A percentile compares a stretch with the other conserved stretches of the same genome.
Conservation (phyloP, 2,797 vertebrate genomes). For the Catostomus latipinnis region DNA sequence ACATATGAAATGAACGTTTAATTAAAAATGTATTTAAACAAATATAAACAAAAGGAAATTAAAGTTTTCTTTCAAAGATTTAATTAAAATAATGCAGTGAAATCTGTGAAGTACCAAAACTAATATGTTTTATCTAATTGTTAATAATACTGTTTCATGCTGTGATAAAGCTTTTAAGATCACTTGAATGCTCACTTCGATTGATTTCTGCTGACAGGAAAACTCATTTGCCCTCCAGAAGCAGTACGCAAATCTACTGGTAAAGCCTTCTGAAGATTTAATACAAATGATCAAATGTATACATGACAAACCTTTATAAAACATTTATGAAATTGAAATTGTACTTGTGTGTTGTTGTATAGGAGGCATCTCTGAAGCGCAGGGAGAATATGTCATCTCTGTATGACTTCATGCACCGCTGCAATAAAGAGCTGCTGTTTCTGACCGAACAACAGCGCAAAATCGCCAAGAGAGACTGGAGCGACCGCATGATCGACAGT, state of each 20-base stretch:
- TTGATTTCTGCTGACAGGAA: slow-evolving; percentile 66
- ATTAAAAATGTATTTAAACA: background rate
- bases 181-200: too few species aligned
- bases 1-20: too few species aligned
- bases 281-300: too few species aligned
- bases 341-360: slow-evolving; percentile 41
- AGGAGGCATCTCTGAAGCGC: slow-evolving; percentile 84
- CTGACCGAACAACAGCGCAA: slow-evolving; percentile 85
- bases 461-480: slow-evolving; percentile 92
- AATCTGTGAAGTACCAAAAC: too few species aligned
- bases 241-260: slow-evolving; percentile 83
- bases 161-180: too few species aligned
- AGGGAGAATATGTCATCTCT: slow-evolving; percentile 83
- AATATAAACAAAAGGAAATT: background rate
- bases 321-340: background rate
- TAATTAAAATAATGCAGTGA: too few species aligned
- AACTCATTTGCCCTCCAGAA: slow-evolving; percentile 76
- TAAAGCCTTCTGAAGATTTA: slow-evolving; percentile 69
- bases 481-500: slow-evolving; percentile 84
- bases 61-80: too few species aligned
- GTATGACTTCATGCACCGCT: slow-evolving; percentile 90
- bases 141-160: too few species aligned
- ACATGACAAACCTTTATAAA: too few species aligned
- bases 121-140: too few species aligned
- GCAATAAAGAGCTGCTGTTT: slow-evolving; percentile 86